Base-by-base conservation (phyloP, 2,113 vertebrate species). In the Neolamprologus caudopunctatus region DNA sequence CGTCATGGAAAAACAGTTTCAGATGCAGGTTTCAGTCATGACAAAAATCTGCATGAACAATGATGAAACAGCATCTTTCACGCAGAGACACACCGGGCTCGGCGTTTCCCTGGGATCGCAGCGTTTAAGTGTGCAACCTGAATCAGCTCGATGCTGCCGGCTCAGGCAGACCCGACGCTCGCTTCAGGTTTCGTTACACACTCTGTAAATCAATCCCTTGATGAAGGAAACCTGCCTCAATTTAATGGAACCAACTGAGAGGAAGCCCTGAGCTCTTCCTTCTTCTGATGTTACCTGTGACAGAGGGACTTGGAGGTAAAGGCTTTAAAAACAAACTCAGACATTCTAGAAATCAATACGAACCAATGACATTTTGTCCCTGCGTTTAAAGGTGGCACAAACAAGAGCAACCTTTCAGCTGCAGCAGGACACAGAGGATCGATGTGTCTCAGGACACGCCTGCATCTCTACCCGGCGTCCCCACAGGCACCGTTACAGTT, bases 41-140 rank as follows among this genome's bases (percentile, higher is more conserved):
- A 33, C 28, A 19, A 61, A 61, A 0, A 0, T 9, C 8, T 33
- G 26, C 26, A 17, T 12, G 33, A 68, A 68, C 35, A 68, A 68
- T 4, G 11, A 21, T 3, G 11, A 9, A 14, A 21, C 35, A 3
- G 0, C 63, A 4, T 37, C 10, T 68, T 0, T 0, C 66, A 42
- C 12, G 5, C 35, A 40, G 19, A 40, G 33, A 68, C 63, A 35
- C 58, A 19, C 58, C 5, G 16, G 28, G 16, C 2, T 6, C 0
- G 7, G 33, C 33, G 61, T 37, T 66, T 37, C 33, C 61, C 33
- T 66, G 58, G 9, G 28, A 63, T 33, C 58, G 61, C 61, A 0
- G 61, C 17, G 3, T 66, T 66, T 21, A 24, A 13, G 1, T 3
- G 31, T 63, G 58, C 6, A 19, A 9, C 35, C 66, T 16, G 66